Conservation (phyloP, 2,113 vertebrate genomes). For the Xiphophorus hellerii region DNA sequence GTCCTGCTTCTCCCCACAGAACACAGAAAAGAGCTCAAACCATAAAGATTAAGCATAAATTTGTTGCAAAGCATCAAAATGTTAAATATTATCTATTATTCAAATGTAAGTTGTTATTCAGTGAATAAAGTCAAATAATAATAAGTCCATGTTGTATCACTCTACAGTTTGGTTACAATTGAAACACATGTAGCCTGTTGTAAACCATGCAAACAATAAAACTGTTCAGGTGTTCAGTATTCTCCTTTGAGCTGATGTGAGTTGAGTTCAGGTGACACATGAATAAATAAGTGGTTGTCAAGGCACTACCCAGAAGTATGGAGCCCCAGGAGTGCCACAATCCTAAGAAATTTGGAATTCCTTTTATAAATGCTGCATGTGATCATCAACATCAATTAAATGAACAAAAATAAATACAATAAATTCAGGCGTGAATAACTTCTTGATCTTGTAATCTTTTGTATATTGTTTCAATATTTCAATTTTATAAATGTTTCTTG, state of each 20-base stretch:
- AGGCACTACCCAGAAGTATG: constrained; percentile 67
- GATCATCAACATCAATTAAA: too few relatives aligned
- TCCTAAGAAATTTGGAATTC: not conserved
- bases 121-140: not conserved
- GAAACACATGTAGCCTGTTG: not conserved
- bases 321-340: not conserved
- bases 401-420: too few relatives aligned
- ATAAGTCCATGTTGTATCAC: not conserved
- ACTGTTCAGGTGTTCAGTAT: constrained; percentile 8
- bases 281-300: constrained; percentile 72
- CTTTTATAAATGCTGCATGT: not conserved
- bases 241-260: constrained; percentile 37
- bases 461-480: too few relatives aligned
- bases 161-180: not conserved
- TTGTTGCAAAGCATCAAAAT: not conserved
- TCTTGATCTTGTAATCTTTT: too few relatives aligned
- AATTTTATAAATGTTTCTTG: too few relatives aligned
- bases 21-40: not conserved
- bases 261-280: constrained; percentile 77
- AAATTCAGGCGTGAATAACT: too few relatives aligned
- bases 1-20: not conserved
- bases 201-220: not conserved
- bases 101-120: not conserved
- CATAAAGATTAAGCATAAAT: not conserved
- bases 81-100: not conserved